phyloP scores from a whole-genome alignment of 2,888 invertebrate species.

The Scaptomyza cyrtandrae region DNA sequence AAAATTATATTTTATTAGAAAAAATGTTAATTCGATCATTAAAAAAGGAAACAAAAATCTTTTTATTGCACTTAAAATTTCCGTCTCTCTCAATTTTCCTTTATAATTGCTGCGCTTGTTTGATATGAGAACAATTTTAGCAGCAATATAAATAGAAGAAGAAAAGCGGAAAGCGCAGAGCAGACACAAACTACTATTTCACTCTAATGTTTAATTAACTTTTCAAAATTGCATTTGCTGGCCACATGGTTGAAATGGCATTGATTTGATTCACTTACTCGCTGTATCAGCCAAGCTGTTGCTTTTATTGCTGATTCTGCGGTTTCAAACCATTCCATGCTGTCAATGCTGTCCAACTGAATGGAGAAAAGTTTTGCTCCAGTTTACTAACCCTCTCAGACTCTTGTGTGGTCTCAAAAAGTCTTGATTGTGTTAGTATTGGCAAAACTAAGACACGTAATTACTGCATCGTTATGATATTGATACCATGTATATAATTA shows the following conservation, averaged over 20 bases:
- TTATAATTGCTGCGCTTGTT: background rate
- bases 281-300: slow-evolving; percentile 2
- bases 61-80: background rate
- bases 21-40: too few species aligned
- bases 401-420: background rate
- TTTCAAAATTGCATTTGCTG: slow-evolving; percentile 49
- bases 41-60: background rate
- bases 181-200: slow-evolving; percentile 1
- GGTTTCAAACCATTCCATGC: background rate
- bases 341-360: slow-evolving; percentile 18
- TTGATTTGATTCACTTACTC: slow-evolving; percentile 44
- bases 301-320: background rate
- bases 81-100: background rate
- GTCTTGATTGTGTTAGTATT: background rate
- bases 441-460: slow-evolving; percentile 16
- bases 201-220: slow-evolving; percentile 37
- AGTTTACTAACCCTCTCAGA: background rate
- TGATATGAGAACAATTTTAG: background rate
- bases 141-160: slow-evolving; percentile 4
- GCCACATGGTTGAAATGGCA: slow-evolving; percentile 16
- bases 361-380: slow-evolving; percentile 2
- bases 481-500: slow-evolving; percentile 1
- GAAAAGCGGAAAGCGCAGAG: background rate
- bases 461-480: slow-evolving; percentile 17
- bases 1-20: too few species aligned